These are phyloP conservation scores for Arizona elegans DNA, from an alignment of 2,113 vertebrate species.

Conservation along the genomic window DNA sequence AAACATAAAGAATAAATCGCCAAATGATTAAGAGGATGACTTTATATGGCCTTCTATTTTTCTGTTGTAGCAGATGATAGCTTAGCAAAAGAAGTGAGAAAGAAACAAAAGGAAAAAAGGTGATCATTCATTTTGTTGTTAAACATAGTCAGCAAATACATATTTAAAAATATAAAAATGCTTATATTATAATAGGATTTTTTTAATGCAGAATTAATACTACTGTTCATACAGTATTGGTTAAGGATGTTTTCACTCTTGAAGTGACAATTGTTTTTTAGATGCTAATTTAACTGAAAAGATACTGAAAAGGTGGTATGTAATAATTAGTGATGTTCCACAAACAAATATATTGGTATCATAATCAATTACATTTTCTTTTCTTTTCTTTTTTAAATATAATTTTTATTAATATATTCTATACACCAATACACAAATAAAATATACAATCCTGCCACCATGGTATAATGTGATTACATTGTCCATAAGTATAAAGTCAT, in stretches of 20 bases:
- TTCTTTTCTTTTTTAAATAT: too few species aligned
- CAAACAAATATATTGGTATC: not conserved
- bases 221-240: not conserved
- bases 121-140: not conserved
- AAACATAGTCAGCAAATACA: not conserved
- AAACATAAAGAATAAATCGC: not conserved
- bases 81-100: not conserved
- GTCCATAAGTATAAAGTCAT: too few species aligned
- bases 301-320: not conserved
- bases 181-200: not conserved
- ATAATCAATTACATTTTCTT: not conserved
- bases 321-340: not conserved
- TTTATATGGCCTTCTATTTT: not conserved
- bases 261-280: not conserved
- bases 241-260: not conserved
- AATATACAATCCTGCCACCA: too few species aligned
- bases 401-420: too few species aligned
- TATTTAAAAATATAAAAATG: not conserved
- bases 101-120: not conserved
- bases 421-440: too few species aligned
- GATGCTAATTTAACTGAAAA: not conserved
- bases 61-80: not conserved
- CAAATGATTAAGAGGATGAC: not conserved
- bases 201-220: not conserved
- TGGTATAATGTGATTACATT: too few species aligned